These are phyloP conservation scores for Galaxias olidus DNA, from an alignment of 2,797 vertebrate species.

Conservation along the genomic window DNA sequence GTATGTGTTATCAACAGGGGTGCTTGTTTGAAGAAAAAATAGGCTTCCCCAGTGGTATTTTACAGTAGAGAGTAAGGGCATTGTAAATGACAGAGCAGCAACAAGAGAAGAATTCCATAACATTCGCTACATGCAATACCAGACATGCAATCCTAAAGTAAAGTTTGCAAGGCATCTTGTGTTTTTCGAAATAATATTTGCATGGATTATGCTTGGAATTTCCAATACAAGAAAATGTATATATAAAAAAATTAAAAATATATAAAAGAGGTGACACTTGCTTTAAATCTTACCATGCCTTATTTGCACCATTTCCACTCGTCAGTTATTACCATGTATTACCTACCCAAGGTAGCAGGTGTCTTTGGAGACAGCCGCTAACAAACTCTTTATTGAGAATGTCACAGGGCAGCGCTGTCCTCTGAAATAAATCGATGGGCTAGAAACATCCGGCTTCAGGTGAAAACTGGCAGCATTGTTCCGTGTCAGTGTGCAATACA, in stretches of 20 bases:
- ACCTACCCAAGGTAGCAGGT: conserved; percentile 21
- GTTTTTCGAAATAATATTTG: neutral
- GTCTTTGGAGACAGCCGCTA: conserved; percentile 45
- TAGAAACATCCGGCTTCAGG: conserved; percentile 64
- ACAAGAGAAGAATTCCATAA: no score
- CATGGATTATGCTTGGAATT: neutral
- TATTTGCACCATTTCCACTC: conserved; percentile 6
- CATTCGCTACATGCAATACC: neutral
- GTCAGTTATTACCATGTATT: conserved; percentile 14
- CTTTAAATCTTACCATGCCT: conserved; percentile 1
- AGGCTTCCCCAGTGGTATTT: no score
- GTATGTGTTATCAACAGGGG: neutral
- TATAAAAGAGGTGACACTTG: neutral
- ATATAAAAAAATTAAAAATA: no score
- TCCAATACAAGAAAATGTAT: no score
- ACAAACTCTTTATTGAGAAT: conserved; percentile 55
- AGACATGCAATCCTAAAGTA: neutral
- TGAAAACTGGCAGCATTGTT: conserved; percentile 67
- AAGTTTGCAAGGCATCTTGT: neutral
- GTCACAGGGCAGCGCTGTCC: conserved; percentile 55
- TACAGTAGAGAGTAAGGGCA: no score
- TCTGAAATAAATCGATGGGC: conserved; percentile 63
- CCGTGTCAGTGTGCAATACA: conserved; percentile 66
- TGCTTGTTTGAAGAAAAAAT: no score
- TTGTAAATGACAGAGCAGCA: no score